Percentiles rank a stretch among this genome's conserved stretches.
These are phyloP conservation scores for Iguana delicatissima DNA, from an alignment of 2,797 vertebrate genomes.

Conservation along the genomic window DNA sequence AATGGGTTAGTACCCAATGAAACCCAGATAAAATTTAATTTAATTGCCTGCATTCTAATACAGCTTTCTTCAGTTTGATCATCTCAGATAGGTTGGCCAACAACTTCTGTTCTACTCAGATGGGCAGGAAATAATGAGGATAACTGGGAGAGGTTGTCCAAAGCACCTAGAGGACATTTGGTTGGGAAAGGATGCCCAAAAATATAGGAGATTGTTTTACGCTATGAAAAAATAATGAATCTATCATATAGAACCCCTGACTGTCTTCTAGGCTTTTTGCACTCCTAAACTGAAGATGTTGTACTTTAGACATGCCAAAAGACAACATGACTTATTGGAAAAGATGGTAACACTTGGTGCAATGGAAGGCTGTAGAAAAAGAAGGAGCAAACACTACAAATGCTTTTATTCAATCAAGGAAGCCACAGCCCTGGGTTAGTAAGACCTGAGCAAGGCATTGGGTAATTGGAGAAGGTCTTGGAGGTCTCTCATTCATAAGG, in stretches of 20 bases:
- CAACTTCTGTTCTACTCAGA: neutral
- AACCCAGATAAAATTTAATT: neutral
- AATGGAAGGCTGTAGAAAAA: too few species aligned
- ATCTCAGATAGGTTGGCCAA: neutral
- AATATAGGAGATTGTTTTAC: neutral
- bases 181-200: neutral
- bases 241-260: neutral
- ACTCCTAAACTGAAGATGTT: too few species aligned
- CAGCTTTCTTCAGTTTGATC: neutral
- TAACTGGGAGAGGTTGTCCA: neutral
- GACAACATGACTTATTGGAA: too few species aligned
- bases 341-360: too few species aligned
- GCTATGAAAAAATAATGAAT: neutral
- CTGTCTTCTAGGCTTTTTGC: neutral
- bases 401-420: too few species aligned
- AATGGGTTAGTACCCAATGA: neutral
- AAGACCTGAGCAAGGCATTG: too few species aligned
- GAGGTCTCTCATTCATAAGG: too few species aligned
- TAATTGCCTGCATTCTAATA: neutral
- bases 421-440: neutral
- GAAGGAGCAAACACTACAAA: too few species aligned
- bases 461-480: too few species aligned
- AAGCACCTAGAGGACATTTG: neutral
- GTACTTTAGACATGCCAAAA: too few species aligned
- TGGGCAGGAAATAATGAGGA: neutral